phyloP scores from a whole-genome alignment of 2,797 vertebrate genomes.

The Sebastes hubbsi region DNA sequence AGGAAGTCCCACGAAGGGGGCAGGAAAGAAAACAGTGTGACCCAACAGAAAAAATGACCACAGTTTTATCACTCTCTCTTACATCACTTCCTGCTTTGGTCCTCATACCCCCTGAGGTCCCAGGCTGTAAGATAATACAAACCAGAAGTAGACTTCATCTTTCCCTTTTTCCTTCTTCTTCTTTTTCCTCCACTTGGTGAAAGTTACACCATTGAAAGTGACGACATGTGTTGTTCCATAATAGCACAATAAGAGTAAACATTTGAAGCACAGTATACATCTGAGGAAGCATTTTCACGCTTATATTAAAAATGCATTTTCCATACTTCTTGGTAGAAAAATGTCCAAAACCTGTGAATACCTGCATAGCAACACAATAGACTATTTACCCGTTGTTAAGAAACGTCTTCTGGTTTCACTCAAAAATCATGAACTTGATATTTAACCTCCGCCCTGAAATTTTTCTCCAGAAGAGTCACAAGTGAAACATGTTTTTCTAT shows the following conservation, averaged over 20 bases:
- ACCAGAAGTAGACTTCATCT: not conserved
- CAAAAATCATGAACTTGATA: not conserved
- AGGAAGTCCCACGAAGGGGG: not conserved
- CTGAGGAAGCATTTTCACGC: not conserved
- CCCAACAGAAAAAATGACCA: slow-evolving; percentile 19
- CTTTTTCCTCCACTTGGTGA: not conserved
- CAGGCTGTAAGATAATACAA: not conserved
- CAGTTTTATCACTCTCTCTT: slow-evolving; percentile 30
- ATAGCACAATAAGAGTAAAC: not conserved
- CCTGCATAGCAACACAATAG: not conserved
- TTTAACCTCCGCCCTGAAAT: not conserved
- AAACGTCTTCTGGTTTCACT: no score
- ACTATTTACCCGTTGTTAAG: not conserved
- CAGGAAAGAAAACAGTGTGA: slow-evolving; percentile 35
- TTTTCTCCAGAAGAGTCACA: not conserved
- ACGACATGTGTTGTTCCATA: not conserved
- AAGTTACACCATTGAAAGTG: not conserved
- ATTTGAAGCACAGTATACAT: not conserved
- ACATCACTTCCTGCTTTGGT: slow-evolving; percentile 36
- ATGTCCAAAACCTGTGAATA: not conserved
- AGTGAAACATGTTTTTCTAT: not conserved
- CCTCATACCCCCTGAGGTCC: not conserved
- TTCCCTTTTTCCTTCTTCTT: not conserved
- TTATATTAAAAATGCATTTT: not conserved
- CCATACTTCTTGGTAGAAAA: not conserved